Base-by-base conservation (phyloP, 2,888 invertebrate species). In the Spilosoma lubricipeda region DNA sequence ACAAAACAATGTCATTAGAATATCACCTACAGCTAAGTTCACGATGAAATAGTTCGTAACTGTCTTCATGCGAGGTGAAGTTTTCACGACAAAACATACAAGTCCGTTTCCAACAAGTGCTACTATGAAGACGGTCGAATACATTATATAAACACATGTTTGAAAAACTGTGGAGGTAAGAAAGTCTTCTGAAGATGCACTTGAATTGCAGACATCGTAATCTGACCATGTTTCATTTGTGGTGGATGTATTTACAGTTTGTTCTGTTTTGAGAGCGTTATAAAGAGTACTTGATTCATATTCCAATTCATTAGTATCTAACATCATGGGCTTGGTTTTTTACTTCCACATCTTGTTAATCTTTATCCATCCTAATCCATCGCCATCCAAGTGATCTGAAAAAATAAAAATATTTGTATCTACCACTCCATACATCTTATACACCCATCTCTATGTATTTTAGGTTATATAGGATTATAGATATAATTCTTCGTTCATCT, bases 41-140 rank as follows among this genome's bases (percentile, higher is more conserved):
- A 98, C 98, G 88, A 99, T 98, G 91, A 99, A 99, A 92, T 97
- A 98, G 92, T 99, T 99, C 65, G 99, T 99, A 5, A 99, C 98
- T 0, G 98, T 99, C 86, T 98, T 97, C 98, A 99, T 99, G 63
- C 98, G 96, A 0, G 98, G 97, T 23, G 98, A 97, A 7, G 97
- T 97, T 81, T 98, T 96, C 0, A 99, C 98, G 39, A 99, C 98
- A 91, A 98, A 98, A 91, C 98, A 98, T 36, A 99, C 98, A 69
- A 97, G 96, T 71, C 97, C 97, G 88, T 98, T 98, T 27, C 98
- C 98, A 11, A 97, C 85, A 20, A 98, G 91, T 0, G 98, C 97
- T 67, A 97, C 95, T 23, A 98, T 90, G 86, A 98, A 98, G 76
- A 98, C 97, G 56, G 96, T 94, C 77, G 96, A 96, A 93, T 98